phyloP scores from a whole-genome alignment of 2,888 invertebrate genomes.

The Barypeithes pellucidus region DNA sequence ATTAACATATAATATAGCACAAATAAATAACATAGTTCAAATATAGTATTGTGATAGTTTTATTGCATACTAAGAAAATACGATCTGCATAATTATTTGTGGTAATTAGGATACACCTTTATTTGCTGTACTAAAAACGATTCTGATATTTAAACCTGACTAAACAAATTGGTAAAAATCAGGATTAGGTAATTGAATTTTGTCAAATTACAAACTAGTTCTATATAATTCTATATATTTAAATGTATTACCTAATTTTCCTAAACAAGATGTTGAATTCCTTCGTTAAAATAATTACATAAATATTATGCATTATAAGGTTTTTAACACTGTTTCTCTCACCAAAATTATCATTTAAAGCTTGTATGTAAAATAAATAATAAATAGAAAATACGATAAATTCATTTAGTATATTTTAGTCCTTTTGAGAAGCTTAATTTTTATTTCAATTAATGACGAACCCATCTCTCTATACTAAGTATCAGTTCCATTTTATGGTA shows the following conservation, averaged over 20 bases:
- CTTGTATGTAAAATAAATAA: slow-evolving; percentile 12
- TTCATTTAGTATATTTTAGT: slow-evolving; percentile 6
- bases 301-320: slow-evolving; percentile 52
- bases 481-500: slow-evolving; percentile 23
- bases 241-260: slow-evolving; percentile 5
- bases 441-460: neutral
- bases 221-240: slow-evolving; percentile 6
- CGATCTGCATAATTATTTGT: no score
- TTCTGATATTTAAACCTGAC: neutral
- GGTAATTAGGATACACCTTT: neutral
- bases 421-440: no score
- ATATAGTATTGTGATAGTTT: no score
- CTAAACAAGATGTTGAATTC: neutral
- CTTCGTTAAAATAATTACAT: slow-evolving; percentile 32
- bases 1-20: no score
- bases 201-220: slow-evolving; percentile 15
- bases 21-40: no score
- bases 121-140: neutral
- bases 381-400: slow-evolving; percentile 4
- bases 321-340: slow-evolving; percentile 36
- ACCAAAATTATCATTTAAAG: slow-evolving; percentile 23
- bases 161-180: neutral
- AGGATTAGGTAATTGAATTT: slow-evolving; percentile 4
- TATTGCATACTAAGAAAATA: no score
- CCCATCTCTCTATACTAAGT: slow-evolving; percentile 14